These are phyloP conservation scores for Hymenochirus boettgeri DNA, from an alignment of 2,113 vertebrate genomes.

Conservation along the genomic window DNA sequence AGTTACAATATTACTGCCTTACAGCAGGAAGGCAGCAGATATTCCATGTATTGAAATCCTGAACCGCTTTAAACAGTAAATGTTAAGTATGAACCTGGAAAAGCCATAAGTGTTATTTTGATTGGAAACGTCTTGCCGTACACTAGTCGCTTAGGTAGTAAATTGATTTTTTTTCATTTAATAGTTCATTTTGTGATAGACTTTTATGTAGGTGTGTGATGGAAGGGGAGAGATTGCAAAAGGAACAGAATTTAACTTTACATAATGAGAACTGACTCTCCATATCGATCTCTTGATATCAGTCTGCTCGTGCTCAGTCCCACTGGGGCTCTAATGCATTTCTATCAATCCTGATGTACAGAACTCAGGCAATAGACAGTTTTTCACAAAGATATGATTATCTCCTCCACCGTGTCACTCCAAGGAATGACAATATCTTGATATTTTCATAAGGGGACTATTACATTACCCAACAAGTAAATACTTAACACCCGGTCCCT, in stretches of 20 bases:
- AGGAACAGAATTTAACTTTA: neutral
- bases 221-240: neutral
- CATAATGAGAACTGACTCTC: neutral
- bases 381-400: neutral
- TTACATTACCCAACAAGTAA: too few species aligned
- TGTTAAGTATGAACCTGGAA: too few species aligned
- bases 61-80: too few species aligned
- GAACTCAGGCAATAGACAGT: neutral
- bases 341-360: neutral
- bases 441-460: too few species aligned
- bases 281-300: neutral
- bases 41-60: too few species aligned
- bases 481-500: too few species aligned
- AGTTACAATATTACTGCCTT: too few species aligned
- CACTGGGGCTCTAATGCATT: neutral
- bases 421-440: neutral
- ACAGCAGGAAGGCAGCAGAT: too few species aligned
- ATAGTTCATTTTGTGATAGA: neutral
- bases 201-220: neutral
- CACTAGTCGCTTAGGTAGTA: neutral
- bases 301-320: neutral
- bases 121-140: neutral
- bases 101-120: neutral
- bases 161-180: constrained; percentile 1
- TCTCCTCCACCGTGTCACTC: neutral